These are phyloP conservation scores for Yoshiicerus persimilis DNA, from an alignment of 1,140 invertebrate genomes.

Conservation along the genomic window DNA sequence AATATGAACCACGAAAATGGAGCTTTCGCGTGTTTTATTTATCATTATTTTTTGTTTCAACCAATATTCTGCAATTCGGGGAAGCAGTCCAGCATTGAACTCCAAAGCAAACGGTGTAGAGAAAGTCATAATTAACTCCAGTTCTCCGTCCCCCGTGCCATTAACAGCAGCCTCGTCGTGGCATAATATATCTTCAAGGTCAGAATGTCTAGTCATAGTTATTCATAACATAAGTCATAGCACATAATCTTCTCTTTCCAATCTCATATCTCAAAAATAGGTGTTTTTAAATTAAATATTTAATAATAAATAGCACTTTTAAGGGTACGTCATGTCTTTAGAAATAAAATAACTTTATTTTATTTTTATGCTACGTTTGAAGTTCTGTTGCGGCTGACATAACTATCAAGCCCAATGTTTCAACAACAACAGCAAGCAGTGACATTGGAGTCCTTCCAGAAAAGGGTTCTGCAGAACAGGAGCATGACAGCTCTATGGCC, in stretches of 20 bases:
- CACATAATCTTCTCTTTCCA: no score
- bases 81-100: not conserved
- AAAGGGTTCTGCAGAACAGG: conserved; percentile 83
- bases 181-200: not conserved
- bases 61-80: not conserved
- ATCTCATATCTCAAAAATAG: no score
- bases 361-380: not conserved
- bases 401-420: not conserved
- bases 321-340: no score
- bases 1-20: not conserved
- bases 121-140: not conserved
- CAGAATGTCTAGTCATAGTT: no score
- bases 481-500: conserved; percentile 93
- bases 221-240: no score
- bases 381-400: not conserved
- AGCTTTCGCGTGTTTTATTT: not conserved
- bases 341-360: not conserved
- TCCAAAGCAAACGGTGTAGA: not conserved
- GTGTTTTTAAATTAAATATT: no score
- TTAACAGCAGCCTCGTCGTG: not conserved
- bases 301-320: no score
- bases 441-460: conserved; percentile 66
- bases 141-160: not conserved
- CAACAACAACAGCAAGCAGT: not conserved
- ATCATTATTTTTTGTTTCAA: not conserved